Conservation (phyloP, 2,797 vertebrate species). For the Pyrocephalus nanus region DNA sequence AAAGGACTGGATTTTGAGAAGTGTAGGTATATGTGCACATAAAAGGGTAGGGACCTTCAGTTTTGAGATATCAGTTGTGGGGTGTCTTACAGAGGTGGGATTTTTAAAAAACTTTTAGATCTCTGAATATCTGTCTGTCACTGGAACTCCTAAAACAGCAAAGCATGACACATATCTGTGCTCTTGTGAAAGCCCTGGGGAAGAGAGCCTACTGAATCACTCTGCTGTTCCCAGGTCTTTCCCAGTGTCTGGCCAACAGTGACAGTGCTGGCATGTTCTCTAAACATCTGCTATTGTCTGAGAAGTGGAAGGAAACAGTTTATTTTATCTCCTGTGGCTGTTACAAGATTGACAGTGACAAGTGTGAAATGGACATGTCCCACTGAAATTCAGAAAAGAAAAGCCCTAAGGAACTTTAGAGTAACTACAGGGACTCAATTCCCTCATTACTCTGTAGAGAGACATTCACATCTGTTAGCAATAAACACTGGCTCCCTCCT, state of each 20-base stretch:
- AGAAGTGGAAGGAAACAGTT: conserved; percentile 31
- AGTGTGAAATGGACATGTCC: conserved; percentile 26
- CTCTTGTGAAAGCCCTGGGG: not conserved
- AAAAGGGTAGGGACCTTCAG: not conserved
- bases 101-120: not conserved
- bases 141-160: not conserved
- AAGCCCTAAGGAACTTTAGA: not conserved
- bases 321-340: conserved; percentile 24
- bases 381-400: conserved; percentile 17
- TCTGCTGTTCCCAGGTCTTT: conserved; percentile 1
- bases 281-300: conserved; percentile 45
- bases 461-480: not conserved
- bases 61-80: not conserved
- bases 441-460: not conserved
- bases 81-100: not conserved
- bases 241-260: not conserved
- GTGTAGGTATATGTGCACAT: not conserved
- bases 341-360: conserved; percentile 47
- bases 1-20: not conserved
- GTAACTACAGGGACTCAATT: not conserved
- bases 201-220: not conserved
- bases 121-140: not conserved
- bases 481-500: not conserved
- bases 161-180: not conserved
- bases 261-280: not conserved